phyloP scores from a whole-genome alignment of 2,113 vertebrate species.

The Loxodonta africana region DNA sequence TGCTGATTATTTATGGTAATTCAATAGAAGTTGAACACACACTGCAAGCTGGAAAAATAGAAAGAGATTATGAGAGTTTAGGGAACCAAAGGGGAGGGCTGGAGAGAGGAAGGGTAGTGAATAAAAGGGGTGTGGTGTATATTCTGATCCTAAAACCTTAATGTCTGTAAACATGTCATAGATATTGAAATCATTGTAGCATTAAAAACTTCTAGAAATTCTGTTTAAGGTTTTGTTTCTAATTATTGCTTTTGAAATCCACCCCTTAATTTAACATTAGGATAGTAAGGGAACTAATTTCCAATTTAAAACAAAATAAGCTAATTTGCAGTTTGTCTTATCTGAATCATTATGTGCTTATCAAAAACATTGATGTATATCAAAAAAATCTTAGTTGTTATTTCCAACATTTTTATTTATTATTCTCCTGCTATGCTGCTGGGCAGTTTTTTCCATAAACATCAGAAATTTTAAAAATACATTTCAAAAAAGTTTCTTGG shows the following conservation, averaged over 20 bases:
- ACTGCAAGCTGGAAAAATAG: conserved; percentile 81
- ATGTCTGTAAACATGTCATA: background rate
- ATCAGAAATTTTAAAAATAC: background rate
- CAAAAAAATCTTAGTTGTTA: background rate
- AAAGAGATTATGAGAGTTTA: conserved; percentile 68
- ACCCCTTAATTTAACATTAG: background rate
- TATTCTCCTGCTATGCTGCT: background rate
- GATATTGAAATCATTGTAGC: background rate
- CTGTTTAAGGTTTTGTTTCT: conserved; percentile 5
- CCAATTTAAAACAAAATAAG: conserved; percentile 30
- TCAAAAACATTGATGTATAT: background rate
- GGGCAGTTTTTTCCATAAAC: background rate
- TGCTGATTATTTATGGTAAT: conserved; percentile 87
- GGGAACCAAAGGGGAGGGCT: background rate
- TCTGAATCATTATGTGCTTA: conserved; percentile 11
- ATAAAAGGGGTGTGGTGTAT: background rate
- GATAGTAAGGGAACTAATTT: background rate
- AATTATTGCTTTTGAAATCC: conserved; percentile 16
- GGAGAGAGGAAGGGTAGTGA: background rate
- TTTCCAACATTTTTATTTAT: conserved; percentile 46
- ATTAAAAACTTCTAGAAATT: conserved; percentile 20
- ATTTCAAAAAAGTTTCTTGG: conserved; percentile 1
- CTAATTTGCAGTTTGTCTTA: background rate
- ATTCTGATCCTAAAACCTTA: background rate
- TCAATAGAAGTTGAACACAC: conserved; percentile 75